These are phyloP conservation scores for Agonopterix alstromeriana DNA, from an alignment of 2,888 invertebrate species.

Conservation along the genomic window DNA sequence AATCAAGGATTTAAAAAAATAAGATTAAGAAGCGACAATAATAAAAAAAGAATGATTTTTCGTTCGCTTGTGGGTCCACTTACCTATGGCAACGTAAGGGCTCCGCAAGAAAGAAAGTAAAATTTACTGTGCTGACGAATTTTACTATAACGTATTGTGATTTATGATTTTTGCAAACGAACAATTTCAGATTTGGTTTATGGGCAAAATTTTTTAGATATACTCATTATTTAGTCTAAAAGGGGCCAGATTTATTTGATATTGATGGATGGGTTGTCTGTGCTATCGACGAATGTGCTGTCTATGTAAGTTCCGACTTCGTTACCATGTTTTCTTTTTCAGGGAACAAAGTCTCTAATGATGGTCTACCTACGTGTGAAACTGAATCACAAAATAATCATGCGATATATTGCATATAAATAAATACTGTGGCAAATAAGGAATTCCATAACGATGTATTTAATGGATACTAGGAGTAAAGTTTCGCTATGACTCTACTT, in stretches of 20 bases:
- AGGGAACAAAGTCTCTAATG: constrained; percentile 12
- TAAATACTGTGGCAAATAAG: constrained; percentile 65
- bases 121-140: constrained; percentile 71
- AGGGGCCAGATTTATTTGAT: too few species aligned
- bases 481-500: constrained; percentile 76
- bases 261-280: too few species aligned
- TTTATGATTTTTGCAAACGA: constrained; percentile 46
- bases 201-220: too few species aligned
- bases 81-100: constrained; percentile 75
- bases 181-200: constrained; percentile 17
- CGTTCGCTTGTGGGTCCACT: constrained; percentile 64
- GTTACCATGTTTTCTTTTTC: constrained; percentile 3
- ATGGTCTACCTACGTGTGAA: constrained; percentile 10
- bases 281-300: constrained; percentile 4
- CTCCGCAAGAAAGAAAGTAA: constrained; percentile 77
- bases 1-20: constrained; percentile 33
- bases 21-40: constrained; percentile 54
- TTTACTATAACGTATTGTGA: constrained; percentile 34
- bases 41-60: constrained; percentile 40
- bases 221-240: too few species aligned
- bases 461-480: constrained; percentile 63
- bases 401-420: constrained; percentile 57
- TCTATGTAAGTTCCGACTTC: neutral
- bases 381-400: constrained; percentile 38
- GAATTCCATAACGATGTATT: constrained; percentile 34